Conservation (phyloP, 2,888 invertebrate genomes). For the Maniola hyperantus region DNA sequence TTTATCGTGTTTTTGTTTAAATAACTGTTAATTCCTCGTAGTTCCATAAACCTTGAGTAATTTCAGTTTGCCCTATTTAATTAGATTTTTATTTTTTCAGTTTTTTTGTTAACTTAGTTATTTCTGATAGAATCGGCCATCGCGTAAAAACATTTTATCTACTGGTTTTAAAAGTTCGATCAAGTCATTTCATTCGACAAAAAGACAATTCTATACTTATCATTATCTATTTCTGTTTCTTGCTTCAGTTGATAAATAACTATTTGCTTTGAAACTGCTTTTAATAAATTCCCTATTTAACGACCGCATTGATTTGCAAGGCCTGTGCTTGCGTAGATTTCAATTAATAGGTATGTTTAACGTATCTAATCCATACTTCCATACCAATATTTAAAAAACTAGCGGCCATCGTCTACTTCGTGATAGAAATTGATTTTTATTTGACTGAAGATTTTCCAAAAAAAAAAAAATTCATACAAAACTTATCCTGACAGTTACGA, state of each 20-base stretch:
- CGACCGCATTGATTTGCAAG: background rate
- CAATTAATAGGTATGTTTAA: background rate
- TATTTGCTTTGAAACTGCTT: background rate
- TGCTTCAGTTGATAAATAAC: background rate
- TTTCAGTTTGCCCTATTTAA: background rate
- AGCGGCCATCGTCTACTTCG: too few species aligned
- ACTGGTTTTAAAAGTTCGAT: background rate
- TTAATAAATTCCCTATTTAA: background rate
- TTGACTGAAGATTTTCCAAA: too few species aligned
- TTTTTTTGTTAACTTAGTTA: conserved; percentile 8
- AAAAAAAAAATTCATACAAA: too few species aligned
- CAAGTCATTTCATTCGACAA: conserved; percentile 5
- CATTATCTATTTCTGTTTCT: background rate
- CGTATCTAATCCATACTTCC: background rate
- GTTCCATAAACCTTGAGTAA: too few species aligned
- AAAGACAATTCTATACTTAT: conserved; percentile 4
- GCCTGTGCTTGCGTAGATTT: background rate
- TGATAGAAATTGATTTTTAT: too few species aligned
- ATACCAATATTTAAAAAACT: too few species aligned
- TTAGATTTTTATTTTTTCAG: conserved; percentile 3
- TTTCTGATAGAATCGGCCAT: background rate
- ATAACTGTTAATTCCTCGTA: too few species aligned
- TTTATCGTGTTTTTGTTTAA: too few species aligned
- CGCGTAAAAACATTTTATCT: background rate
- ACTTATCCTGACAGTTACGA: too few species aligned